Percentiles rank a stretch among this genome's conserved stretches.
Conservation (phyloP, 1,140 invertebrate species). For the Cydia pomonella region DNA sequence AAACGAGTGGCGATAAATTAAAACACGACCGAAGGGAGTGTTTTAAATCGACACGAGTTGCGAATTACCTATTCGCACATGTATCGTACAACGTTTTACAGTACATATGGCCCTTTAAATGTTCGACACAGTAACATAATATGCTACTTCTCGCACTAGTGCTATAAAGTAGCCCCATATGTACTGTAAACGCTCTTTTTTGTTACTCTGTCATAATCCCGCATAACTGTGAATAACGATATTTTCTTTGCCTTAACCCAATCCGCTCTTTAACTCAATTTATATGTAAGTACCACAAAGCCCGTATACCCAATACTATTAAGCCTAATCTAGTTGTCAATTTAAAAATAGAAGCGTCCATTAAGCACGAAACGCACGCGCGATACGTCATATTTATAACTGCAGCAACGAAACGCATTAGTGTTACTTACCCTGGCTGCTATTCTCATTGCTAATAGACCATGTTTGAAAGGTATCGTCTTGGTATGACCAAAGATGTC, state of each 20-base stretch:
- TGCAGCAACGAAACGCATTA: conserved; percentile 50
- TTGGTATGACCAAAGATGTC: too few relatives aligned
- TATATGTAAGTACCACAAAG: background rate
- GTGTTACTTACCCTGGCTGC: conserved; percentile 44
- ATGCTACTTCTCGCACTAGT: too few relatives aligned
- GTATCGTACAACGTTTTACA: too few relatives aligned
- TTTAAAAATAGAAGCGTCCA: conserved; percentile 34
- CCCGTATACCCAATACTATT: conserved; percentile 7
- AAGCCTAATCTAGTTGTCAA: conserved; percentile 17
- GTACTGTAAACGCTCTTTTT: background rate
- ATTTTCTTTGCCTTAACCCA: background rate
- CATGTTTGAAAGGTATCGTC: background rate
- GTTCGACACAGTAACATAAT: too few relatives aligned
- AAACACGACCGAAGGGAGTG: too few relatives aligned
- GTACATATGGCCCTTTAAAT: too few relatives aligned
- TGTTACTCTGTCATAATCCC: background rate
- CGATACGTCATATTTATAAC: conserved; percentile 49
- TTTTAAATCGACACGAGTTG: too few relatives aligned
- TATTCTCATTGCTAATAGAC: background rate
- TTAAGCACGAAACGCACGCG: conserved; percentile 17
- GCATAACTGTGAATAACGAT: background rate
- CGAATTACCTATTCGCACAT: too few relatives aligned
- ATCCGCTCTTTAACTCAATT: background rate
- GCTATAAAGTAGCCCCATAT: too few relatives aligned
- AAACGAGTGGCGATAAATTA: too few relatives aligned